Percentiles rank a stretch among this genome's conserved stretches.
Evolutionary conservation across 2,797 vertebrate genomes (phyloP).

Genomic region (Platalea minor): DNA sequence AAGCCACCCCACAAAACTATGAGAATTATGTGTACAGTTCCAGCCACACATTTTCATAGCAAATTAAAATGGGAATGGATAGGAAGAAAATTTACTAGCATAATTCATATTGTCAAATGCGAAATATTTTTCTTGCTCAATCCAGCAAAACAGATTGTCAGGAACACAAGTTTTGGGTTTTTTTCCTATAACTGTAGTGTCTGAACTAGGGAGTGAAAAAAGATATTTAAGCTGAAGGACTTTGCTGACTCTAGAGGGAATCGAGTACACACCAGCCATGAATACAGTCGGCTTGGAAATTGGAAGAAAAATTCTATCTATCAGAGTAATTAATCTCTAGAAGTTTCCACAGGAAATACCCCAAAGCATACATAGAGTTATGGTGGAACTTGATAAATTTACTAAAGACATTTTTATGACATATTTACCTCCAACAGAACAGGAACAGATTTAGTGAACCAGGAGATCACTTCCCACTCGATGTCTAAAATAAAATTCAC

Average conservation of each 20-base stretch:
- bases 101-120: not conserved
- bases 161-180: not conserved
- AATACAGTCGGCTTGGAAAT: not conserved
- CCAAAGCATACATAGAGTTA: not conserved
- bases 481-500: not conserved
- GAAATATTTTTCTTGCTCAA: not conserved
- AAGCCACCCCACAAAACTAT: not conserved
- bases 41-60: not conserved
- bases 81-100: not conserved
- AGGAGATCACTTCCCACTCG: not conserved
- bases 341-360: not conserved
- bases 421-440: not conserved
- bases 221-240: not conserved
- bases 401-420: not conserved
- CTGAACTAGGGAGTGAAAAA: not conserved
- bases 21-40: not conserved
- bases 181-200: not conserved
- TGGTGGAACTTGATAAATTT: not conserved
- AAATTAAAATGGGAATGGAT: not conserved
- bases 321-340: not conserved
- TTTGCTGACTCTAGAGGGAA: not conserved
- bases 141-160: not conserved
- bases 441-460: not conserved
- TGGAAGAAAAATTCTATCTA: not conserved
- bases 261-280: rapidly evolving